Conservation (phyloP, 2,888 invertebrate genomes). For the Escarpia spicata region DNA sequence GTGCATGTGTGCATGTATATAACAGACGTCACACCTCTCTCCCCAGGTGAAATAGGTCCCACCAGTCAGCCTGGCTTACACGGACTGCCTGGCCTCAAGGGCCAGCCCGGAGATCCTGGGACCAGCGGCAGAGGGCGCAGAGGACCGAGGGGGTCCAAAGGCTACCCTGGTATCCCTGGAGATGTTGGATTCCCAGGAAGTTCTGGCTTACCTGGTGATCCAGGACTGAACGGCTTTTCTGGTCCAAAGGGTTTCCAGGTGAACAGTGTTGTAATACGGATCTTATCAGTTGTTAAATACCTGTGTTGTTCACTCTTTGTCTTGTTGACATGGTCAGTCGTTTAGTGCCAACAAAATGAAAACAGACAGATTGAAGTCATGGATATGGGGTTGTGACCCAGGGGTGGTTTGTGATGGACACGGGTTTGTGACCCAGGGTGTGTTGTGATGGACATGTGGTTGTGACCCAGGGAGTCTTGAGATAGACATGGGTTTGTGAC, state of each 20-base stretch:
- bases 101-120: constrained; percentile 28
- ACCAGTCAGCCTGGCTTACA: constrained; percentile 33
- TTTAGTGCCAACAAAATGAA: no score
- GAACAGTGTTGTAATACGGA: not conserved
- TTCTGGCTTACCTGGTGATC: constrained; percentile 31
- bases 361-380: no score
- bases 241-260: not conserved
- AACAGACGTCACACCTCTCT: not conserved
- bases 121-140: constrained; percentile 28
- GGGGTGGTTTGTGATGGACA: no score
- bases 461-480: no score
- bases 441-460: no score
- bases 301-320: not conserved
- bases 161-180: constrained; percentile 36
- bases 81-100: constrained; percentile 34
- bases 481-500: no score
- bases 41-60: constrained; percentile 21
- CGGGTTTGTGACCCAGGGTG: no score
- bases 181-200: constrained; percentile 36
- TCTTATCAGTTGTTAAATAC: not conserved
- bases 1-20: not conserved
- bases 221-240: not conserved
- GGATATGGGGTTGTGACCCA: no score
- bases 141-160: constrained; percentile 31
- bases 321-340: no score